These are phyloP conservation scores for Syndactyla subalaris DNA, from an alignment of 2,797 vertebrate species.

Conservation along the genomic window DNA sequence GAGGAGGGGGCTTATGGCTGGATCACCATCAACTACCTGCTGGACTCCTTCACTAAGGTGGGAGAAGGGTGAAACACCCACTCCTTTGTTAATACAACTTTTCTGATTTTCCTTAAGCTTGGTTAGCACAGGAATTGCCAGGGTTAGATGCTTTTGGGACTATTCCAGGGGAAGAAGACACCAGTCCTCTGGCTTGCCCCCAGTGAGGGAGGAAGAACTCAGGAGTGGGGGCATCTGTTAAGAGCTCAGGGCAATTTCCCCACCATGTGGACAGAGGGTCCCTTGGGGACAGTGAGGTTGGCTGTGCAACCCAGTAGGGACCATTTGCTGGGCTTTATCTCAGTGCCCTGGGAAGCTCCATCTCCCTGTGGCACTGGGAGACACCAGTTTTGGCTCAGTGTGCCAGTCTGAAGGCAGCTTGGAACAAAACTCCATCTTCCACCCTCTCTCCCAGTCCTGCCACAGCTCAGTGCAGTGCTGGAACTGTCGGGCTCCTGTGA, in stretches of 20 bases:
- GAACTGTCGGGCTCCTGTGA: accelerated
- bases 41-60: slow-evolving; percentile 89
- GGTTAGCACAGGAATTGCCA: not conserved
- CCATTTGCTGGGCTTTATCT: not conserved
- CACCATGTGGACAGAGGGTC: not conserved
- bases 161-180: not conserved
- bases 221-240: not conserved
- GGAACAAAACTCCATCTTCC: not conserved
- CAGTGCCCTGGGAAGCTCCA: not conserved
- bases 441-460: not conserved
- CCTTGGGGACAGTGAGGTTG: accelerated
- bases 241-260: not conserved
- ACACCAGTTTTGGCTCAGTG: not conserved
- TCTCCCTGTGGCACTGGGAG: not conserved
- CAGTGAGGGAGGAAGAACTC: not conserved
- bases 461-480: accelerated
- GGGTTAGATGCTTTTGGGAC: accelerated
- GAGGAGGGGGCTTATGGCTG: slow-evolving; percentile 90
- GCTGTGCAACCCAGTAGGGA: not conserved
- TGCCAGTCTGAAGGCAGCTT: not conserved
- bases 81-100: not conserved
- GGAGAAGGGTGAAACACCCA: not conserved
- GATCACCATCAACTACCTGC: slow-evolving; percentile 92
- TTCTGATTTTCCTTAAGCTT: not conserved
- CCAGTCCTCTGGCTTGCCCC: not conserved